Percentiles rank a stretch among this genome's conserved stretches.
phyloP scores from a whole-genome alignment of 2,113 vertebrate species.

The Actenoides lindsayi region DNA sequence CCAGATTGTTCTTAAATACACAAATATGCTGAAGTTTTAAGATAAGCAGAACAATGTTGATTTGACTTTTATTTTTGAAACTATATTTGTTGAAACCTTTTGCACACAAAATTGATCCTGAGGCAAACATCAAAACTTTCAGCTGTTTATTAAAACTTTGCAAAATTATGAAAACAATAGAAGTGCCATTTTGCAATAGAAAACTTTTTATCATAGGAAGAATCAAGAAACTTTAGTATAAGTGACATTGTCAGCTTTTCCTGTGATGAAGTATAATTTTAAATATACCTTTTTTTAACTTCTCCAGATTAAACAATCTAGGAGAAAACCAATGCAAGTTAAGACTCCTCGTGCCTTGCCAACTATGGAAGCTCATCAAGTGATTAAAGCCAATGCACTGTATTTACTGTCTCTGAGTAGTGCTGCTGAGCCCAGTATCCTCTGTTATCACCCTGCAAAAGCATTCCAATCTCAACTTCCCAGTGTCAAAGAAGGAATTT shows the following conservation, averaged over 20 bases:
- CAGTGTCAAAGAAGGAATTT: slow-evolving; percentile 95
- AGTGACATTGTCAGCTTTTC: neutral
- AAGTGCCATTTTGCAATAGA: neutral
- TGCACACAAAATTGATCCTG: neutral
- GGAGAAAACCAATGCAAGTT: slow-evolving; percentile 95
- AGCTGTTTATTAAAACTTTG: neutral
- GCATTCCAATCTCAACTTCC: slow-evolving; percentile 92
- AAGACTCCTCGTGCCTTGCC: slow-evolving; percentile 95
- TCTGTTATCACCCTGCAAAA: slow-evolving; percentile 93
- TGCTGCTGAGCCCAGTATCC: slow-evolving; percentile 92
- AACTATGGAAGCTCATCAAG: slow-evolving; percentile 98
- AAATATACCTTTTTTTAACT: neutral
- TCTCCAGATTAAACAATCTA: slow-evolving; percentile 92
- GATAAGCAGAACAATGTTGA: neutral
- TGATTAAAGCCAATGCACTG: slow-evolving; percentile 95
- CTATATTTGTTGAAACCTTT: neutral
- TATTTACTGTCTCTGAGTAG: slow-evolving; percentile 96
- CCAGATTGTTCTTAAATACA: neutral
- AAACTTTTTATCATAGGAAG: neutral
- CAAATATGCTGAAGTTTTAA: neutral
- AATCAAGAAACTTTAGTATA: neutral
- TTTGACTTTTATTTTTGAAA: neutral
- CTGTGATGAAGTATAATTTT: neutral
- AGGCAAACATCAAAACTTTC: neutral
- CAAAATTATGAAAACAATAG: neutral